These are phyloP conservation scores for Ammospiza maritima DNA, from an alignment of 2,797 vertebrate genomes.

Conservation along the genomic window DNA sequence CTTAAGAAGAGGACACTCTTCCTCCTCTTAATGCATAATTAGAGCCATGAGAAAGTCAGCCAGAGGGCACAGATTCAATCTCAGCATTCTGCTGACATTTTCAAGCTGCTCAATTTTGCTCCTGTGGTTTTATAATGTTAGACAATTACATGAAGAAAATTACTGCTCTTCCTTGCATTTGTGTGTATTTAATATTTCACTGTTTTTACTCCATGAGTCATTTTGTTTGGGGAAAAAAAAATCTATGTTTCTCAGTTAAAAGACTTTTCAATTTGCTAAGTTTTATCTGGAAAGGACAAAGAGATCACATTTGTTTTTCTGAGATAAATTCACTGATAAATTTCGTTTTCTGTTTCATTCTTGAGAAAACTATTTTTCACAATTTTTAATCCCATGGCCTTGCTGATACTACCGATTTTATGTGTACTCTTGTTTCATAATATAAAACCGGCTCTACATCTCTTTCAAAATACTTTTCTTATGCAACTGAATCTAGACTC, in stretches of 20 bases:
- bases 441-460: not conserved
- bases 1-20: not conserved
- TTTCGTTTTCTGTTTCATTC: not conserved
- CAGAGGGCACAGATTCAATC: constrained; percentile 53
- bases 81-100: constrained; percentile 55
- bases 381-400: not conserved
- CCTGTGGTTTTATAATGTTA: constrained; percentile 42
- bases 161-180: not conserved
- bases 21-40: not conserved
- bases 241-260: not conserved
- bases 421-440: not conserved
- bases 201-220: not conserved
- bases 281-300: not conserved
- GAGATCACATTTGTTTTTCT: not conserved
- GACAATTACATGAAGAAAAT: constrained; percentile 26
- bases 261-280: not conserved
- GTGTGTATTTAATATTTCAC: not conserved
- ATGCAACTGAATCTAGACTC: not conserved
- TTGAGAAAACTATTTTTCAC: not conserved
- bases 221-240: not conserved
- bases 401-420: not conserved
- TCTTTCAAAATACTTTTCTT: not conserved
- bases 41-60: constrained; percentile 48
- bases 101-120: constrained; percentile 57
- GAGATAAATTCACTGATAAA: not conserved